Percentiles rank a stretch among this genome's conserved stretches.
These are phyloP conservation scores for Mellivora capensis DNA, from an alignment of 2,113 vertebrate genomes.

Conservation along the genomic window DNA sequence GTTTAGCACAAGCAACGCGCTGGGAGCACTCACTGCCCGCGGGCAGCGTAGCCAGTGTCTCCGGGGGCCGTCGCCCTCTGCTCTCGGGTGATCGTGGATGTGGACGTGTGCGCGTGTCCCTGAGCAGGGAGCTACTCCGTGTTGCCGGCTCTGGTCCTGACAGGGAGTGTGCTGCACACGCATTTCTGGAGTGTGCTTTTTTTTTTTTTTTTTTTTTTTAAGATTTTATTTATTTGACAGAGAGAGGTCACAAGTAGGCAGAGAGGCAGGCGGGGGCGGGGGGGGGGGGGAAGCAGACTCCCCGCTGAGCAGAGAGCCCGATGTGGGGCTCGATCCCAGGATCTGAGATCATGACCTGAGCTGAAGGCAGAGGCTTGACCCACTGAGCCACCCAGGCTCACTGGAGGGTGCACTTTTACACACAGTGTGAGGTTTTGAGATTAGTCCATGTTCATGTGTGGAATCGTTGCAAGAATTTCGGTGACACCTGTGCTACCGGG, in stretches of 20 bases:
- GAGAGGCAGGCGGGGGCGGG: no score
- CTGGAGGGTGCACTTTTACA: neutral
- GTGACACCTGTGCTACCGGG: neutral
- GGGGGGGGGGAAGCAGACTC: no score
- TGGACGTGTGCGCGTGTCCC: accelerated
- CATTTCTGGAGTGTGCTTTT: neutral
- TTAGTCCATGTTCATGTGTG: neutral
- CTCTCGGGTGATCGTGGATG: accelerated
- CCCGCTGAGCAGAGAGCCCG: no score
- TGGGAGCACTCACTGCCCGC: neutral
- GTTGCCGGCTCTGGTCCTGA: accelerated
- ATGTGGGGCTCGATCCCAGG: no score
- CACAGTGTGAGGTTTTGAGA: neutral
- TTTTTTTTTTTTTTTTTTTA: no score
- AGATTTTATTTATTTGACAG: no score
- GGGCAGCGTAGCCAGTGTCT: accelerated
- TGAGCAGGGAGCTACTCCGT: accelerated
- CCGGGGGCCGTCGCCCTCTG: accelerated
- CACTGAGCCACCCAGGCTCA: no score
- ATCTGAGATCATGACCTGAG: no score
- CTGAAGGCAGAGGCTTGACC: no score
- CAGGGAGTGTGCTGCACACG: accelerated
- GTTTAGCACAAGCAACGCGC: accelerated
- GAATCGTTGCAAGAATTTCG: neutral
- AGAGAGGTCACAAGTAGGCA: no score